Base-by-base conservation (phyloP, 2,888 invertebrate genomes). In the Argyresthia goedartella region DNA sequence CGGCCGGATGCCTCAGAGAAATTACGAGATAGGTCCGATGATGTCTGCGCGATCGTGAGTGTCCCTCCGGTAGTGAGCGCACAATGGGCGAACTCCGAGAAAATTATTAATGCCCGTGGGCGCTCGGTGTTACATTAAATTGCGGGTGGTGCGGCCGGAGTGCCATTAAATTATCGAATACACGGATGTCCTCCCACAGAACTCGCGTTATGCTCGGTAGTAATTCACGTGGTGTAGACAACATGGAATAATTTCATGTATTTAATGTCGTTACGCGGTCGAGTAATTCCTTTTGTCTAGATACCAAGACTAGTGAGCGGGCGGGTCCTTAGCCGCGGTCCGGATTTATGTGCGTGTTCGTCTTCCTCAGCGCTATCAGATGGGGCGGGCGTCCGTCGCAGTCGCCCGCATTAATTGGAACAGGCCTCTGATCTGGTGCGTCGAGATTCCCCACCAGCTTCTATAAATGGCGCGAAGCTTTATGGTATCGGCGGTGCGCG, bases 401-500 rank as follows among this genome's bases (percentile, higher is more conserved):
- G 52, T 34, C 52, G 61, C 61, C 65, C 54, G 73, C 84, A 81
- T 84, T 85, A 84, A 85, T 85, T 85, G 84, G 84, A 71, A 69
- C 76, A 34, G 69, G 61, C 66, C 66, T 71, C 69, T 74, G 76
- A 76, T 76, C 74, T 69, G 61, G 59, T 61, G 64, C 62, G 65
- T 57, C 66, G 69, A 70, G 76, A 76, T 78, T 74, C 58, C 52
- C 56, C 52, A 50, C 56, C 56, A 55, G 55, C 74, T 74, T 74
- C 84, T 80, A 81, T 85, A 85, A 81, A 86, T 80, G 85, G 84
- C 76, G 71, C 61, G 75, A 78, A 70, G 74, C 69, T 80, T 82
- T 82, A 84, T 84, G 81, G 84, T 81, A 81, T 80, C 79, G 71
- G 59, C 64, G 61, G 68, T 25, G 71, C 70, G 77, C 77, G 78